A percentile compares a stretch with the other conserved stretches of the same genome.
These are phyloP conservation scores for Thymelicus lineola DNA, from an alignment of 2,888 invertebrate species.

Conservation along the genomic window DNA sequence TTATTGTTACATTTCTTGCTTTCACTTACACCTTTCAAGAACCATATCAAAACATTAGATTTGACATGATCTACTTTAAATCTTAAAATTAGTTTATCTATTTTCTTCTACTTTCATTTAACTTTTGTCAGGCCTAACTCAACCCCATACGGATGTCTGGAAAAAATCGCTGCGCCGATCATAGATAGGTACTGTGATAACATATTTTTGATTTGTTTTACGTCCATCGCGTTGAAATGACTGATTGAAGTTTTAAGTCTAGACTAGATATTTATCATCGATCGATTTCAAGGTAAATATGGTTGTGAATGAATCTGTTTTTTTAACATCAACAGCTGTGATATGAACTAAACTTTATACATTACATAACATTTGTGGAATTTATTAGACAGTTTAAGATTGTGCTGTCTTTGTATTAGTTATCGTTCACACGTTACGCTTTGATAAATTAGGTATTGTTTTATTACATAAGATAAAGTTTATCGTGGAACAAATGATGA, in stretches of 20 bases:
- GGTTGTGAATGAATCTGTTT: too few species aligned
- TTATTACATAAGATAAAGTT: constrained; percentile 1
- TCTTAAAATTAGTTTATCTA: not conserved
- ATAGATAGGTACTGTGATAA: too few species aligned
- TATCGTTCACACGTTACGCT: constrained; percentile 15
- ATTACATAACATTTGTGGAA: constrained; percentile 15
- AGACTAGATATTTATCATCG: too few species aligned
- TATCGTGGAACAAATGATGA: not conserved
- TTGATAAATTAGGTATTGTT: constrained; percentile 4
- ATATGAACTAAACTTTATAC: not conserved
- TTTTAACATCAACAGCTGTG: too few species aligned
- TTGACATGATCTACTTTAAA: too few species aligned
- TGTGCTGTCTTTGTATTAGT: constrained; percentile 8
- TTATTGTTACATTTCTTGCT: too few species aligned
- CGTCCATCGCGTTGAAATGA: not conserved
- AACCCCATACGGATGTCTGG: not conserved
- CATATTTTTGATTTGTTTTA: not conserved
- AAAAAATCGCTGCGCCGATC: not conserved
- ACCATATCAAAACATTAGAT: too few species aligned
- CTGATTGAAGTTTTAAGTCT: too few species aligned
- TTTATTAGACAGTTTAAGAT: constrained; percentile 20
- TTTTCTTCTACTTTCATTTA: not conserved
- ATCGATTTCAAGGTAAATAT: too few species aligned
- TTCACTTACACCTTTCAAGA: too few species aligned
- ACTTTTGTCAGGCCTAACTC: not conserved